Base-by-base conservation (phyloP, 2,888 invertebrate species). In the Eupithecia insigniata region DNA sequence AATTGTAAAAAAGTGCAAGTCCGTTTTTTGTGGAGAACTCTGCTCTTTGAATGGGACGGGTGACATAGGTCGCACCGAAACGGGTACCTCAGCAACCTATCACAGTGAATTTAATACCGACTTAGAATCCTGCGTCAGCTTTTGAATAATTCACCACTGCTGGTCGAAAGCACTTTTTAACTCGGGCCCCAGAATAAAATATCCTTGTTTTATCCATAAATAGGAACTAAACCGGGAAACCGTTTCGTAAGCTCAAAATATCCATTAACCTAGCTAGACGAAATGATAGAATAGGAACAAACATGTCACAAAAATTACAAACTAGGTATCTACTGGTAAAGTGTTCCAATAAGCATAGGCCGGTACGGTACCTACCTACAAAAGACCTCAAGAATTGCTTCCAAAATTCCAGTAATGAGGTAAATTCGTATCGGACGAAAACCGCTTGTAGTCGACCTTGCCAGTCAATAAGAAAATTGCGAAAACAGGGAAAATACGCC, bases 391-490 rank as follows among this genome's bases (percentile, higher is more conserved):
- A n/a, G n/a, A 58, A 28, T 28, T n/a, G 0, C 28, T 58, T 58
- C 58, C 28, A 10, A 58, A 58, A 51, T 22, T 58, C 28, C 16
- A 58, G 82, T 82, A 82, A 81, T 75, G 77, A 81, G 69, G 78
- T 73, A 77, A 79, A 79, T 79, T 79, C 78, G 80, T 80, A 78
- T 78, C 77, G 78, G 67, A 73, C 74, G 74, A 76, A 76, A 73
- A 81, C 82, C 82, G 30, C 82, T 83, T 87, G 81, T 82, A 74
- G 76, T 74, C 80, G 82, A 86, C 87, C 84, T 83, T 83, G 79
- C 82, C 83, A 85, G 84, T 87, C 83, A 84, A 86, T 84, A 83
- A 82, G 81, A 79, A 84, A 86, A 86, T 83, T 84, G 80, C 78
- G 76, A 85, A 84, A 87, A 82, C 80, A 77, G 81, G 75, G 70